These are phyloP conservation scores for Acrossocheilus wenchowensis DNA, from an alignment of 2,797 vertebrate genomes.

Conservation along the genomic window DNA sequence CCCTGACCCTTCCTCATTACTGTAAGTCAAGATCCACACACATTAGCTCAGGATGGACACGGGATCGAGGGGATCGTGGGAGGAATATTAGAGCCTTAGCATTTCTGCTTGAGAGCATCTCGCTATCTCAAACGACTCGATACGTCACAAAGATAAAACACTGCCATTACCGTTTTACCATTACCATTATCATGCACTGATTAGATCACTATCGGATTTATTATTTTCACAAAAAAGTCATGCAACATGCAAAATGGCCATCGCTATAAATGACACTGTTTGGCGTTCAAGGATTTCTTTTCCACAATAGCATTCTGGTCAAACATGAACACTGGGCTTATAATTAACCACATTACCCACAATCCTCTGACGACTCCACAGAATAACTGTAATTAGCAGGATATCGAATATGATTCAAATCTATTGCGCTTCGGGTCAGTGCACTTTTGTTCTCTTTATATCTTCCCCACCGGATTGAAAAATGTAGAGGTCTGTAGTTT, in stretches of 20 bases:
- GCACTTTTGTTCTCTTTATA: slow-evolving; percentile 43
- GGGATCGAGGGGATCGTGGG: slow-evolving; percentile 4
- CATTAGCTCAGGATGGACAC: slow-evolving; percentile 20
- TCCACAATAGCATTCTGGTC: slow-evolving; percentile 12
- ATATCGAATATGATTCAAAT: not conserved
- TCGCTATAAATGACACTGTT: not conserved
- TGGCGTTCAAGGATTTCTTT: not conserved
- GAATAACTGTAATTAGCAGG: slow-evolving; percentile 39
- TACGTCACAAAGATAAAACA: slow-evolving; percentile 8
- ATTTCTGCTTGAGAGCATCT: slow-evolving; percentile 8
- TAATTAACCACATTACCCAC: slow-evolving; percentile 41
- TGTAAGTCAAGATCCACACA: slow-evolving; percentile 19
- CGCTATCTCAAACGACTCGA: not conserved
- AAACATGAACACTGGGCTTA: not conserved
- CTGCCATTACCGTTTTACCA: not conserved
- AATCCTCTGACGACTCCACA: slow-evolving; percentile 7
- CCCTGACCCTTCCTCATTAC: slow-evolving; percentile 40
- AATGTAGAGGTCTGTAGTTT: not conserved
- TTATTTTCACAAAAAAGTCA: not conserved
- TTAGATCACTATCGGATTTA: not conserved
- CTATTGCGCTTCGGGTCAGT: slow-evolving; percentile 2
- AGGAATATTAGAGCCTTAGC: slow-evolving; percentile 15
- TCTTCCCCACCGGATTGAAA: not conserved
- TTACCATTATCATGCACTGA: not conserved
- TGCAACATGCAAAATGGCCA: not conserved